Evolutionary conservation across 2,888 invertebrate species (phyloP).

Genomic region (Chironomus riparius): DNA sequence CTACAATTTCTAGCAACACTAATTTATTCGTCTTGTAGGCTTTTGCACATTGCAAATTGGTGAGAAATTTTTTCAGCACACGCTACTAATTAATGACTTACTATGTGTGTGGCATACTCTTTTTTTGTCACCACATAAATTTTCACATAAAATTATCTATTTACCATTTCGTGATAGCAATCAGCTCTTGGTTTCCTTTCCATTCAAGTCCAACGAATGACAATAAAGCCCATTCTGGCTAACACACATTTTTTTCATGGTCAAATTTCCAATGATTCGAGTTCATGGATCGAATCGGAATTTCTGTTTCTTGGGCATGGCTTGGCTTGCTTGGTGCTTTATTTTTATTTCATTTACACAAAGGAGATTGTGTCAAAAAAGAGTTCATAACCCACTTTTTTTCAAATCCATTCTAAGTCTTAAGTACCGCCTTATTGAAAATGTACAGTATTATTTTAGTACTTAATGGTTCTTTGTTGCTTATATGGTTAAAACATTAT

Average conservation of each 20-base stretch:
- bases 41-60: neutral
- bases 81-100: neutral
- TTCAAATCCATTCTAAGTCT: neutral
- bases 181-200: neutral
- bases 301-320: neutral
- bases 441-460: neutral
- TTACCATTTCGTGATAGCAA: neutral
- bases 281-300: neutral
- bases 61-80: neutral
- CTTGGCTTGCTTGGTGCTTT: neutral
- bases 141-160: neutral
- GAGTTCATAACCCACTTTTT: neutral
- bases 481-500: neutral
- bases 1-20: neutral
- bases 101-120: neutral
- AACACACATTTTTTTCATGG: neutral
- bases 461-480: neutral
- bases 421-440: neutral
- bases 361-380: neutral
- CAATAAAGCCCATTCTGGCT: neutral
- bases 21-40: neutral
- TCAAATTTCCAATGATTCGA: neutral
- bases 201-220: neutral
- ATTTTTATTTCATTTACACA: neutral
- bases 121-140: too few relatives aligned